Percentiles rank a stretch among this genome's conserved stretches.
Evolutionary conservation across 2,113 vertebrate species (phyloP).

Genomic region (Anser brachyrhynchus): DNA sequence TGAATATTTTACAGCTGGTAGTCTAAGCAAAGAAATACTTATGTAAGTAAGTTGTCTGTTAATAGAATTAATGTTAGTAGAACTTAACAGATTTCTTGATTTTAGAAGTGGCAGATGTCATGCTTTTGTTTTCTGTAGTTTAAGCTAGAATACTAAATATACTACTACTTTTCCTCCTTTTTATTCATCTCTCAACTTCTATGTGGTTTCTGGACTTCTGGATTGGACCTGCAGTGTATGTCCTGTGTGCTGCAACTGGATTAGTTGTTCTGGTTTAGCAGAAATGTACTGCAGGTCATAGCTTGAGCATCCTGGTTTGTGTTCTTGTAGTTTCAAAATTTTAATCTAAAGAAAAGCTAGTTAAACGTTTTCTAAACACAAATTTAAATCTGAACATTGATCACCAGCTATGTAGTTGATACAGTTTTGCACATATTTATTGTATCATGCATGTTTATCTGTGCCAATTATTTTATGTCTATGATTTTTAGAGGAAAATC

Average conservation of each 20-base stretch:
- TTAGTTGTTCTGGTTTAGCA: not conserved
- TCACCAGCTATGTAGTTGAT: not conserved
- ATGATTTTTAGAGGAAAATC: not conserved
- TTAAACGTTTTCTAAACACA: not conserved
- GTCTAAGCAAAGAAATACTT: not conserved
- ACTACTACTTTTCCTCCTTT: not conserved
- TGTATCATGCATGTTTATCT: not conserved
- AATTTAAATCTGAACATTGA: not conserved
- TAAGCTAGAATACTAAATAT: not conserved
- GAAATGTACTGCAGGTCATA: not conserved
- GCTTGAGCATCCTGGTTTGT: not conserved
- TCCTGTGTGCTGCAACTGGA: not conserved
- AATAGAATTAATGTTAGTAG: not conserved
- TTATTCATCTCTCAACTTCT: not conserved
- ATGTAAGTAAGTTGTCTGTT: not conserved
- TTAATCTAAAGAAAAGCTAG: not conserved
- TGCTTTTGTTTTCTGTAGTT: not conserved
- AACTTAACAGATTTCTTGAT: not conserved
- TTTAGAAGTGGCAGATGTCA: not conserved
- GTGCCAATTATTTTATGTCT: not conserved
- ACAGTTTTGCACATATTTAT: not conserved
- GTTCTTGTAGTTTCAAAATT: not conserved
- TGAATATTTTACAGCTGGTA: not conserved
- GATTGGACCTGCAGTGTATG: not conserved
- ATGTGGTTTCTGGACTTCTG: not conserved